Percentiles rank a stretch among this genome's conserved stretches.
These are phyloP conservation scores for Australoheros scitulus DNA, from an alignment of 2,113 vertebrate species.

Conservation along the genomic window DNA sequence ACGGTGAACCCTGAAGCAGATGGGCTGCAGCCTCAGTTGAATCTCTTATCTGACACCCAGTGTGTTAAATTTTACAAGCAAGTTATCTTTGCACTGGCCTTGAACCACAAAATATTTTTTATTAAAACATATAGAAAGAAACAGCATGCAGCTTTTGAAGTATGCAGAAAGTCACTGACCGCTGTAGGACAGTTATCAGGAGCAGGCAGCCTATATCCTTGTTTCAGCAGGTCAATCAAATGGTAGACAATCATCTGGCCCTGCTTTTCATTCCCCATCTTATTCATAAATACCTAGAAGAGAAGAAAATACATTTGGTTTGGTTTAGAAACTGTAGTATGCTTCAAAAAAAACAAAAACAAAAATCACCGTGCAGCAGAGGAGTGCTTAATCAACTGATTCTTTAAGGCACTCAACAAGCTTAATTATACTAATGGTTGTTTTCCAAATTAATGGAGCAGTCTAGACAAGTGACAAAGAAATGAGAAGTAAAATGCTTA, in stretches of 20 bases:
- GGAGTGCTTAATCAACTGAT: constrained; percentile 23
- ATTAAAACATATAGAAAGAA: not conserved
- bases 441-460: not conserved
- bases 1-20: too few relatives aligned
- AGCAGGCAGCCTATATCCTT: constrained; percentile 86
- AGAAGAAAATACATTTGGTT: not conserved
- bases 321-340: not conserved
- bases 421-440: not conserved
- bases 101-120: not conserved
- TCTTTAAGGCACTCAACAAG: not conserved
- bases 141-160: not conserved
- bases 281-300: constrained; percentile 94
- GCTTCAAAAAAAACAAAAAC: not conserved
- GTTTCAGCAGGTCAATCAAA: constrained; percentile 92
- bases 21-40: too few relatives aligned
- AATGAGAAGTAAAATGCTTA: not conserved
- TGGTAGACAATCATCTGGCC: constrained; percentile 99
- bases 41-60: too few relatives aligned
- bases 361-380: not conserved
- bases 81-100: not conserved
- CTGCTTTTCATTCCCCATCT: constrained; percentile 97
- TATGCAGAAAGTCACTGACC: constrained; percentile 74
- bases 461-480: not conserved
- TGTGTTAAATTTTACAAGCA: too few relatives aligned
- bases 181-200: constrained; percentile 89